Evolutionary conservation across 2,888 invertebrate species (phyloP), one percentile per base, ranked within the genome.

Genomic region (Listrodromus nycthemerus): DNA sequence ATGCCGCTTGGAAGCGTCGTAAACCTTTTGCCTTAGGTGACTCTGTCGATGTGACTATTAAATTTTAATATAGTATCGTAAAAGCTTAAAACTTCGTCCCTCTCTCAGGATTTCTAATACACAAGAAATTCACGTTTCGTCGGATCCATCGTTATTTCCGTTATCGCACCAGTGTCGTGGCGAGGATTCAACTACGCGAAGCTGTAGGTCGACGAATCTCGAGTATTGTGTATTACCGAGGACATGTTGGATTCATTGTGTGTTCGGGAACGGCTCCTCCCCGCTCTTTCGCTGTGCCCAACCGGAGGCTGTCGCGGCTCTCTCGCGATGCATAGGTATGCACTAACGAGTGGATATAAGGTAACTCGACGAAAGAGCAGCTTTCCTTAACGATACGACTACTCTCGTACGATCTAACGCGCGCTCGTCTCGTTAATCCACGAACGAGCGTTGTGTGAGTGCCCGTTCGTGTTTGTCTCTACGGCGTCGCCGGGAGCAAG

Each of bases 291-390:
- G 70, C 71, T 71, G 50, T 70, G 52, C 63, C 70, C 65, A 71
- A 37, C 77, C 73, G 50, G 48, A 82, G 76, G 61, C 63, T 33
- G 74, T 74, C 65, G 50, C 16, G 21, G 52, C 4, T 58, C 58
- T 48, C 8, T 58, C 27, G 65, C 30, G 58, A 41, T 30, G 37
- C 21, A 73, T 37, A 37, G 65, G 66, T 66, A 82, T 85, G 73
- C 82, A 80, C 83, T 82, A 83, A 83, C 79, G 83, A 85, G 79
- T 82, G 41, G 82, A 80, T 82, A 74, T 76, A 82, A 83, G 76
- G 79, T 77, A 83, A 79, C 67, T 73, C 69, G 45, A 69, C 48
- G 58, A 79, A 80, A 77, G 75, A 76, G 76, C 66, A 55, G 71
- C 61, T 85, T 82, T 77, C 80, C 81, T 79, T 83, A 85, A 85